Evolutionary conservation across 2,797 vertebrate genomes (phyloP).

Genomic region (Sylvilagus floridanus): DNA sequence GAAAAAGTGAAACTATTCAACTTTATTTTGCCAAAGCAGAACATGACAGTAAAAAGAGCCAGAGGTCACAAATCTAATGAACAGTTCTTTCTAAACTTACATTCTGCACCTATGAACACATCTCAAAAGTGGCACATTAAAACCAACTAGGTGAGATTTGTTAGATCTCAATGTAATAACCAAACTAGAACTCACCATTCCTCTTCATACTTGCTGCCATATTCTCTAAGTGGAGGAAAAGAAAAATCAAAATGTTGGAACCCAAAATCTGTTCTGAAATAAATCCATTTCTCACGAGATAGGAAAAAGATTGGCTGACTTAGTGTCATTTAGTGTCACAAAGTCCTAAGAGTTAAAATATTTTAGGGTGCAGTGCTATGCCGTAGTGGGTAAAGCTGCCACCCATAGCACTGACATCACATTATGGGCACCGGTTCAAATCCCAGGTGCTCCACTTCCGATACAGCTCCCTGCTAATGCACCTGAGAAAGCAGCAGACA

Average conservation of each 20-base stretch:
- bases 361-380: too few species aligned
- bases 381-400: too few species aligned
- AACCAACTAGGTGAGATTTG: not conserved
- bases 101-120: not conserved
- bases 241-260: constrained; percentile 37
- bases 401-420: too few species aligned
- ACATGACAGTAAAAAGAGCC: not conserved
- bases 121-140: not conserved
- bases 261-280: constrained; percentile 36
- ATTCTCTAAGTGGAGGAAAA: constrained; percentile 31
- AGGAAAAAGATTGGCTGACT: not conserved
- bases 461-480: too few species aligned
- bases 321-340: not conserved
- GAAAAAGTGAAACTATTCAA: not conserved
- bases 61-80: not conserved
- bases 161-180: not conserved
- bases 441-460: too few species aligned
- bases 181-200: not conserved
- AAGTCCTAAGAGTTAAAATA: constrained; percentile 33
- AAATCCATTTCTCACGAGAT: not conserved
- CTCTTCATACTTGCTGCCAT: not conserved
- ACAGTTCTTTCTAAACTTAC: not conserved
- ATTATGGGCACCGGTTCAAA: too few species aligned
- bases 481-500: too few species aligned
- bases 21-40: constrained; percentile 37